A percentile compares a stretch with the other conserved stretches of the same genome.
Conservation (phyloP, 2,888 invertebrate genomes). For the Apotomis turbidana region DNA sequence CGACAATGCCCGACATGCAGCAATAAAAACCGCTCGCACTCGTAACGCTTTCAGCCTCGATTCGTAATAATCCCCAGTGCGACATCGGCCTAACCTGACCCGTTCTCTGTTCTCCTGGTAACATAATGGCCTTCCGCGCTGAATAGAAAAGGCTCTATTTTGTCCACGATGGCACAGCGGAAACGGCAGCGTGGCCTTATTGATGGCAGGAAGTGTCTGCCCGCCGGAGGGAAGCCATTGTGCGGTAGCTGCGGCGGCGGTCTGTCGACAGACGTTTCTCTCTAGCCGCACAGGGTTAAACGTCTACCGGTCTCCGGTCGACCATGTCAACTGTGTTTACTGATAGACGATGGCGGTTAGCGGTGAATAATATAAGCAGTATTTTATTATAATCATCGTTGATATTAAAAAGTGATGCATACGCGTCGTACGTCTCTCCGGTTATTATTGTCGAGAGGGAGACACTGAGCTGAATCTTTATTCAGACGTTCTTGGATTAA, state of each 20-base stretch:
- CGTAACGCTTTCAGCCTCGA: slow-evolving; percentile 6
- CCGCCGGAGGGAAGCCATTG: slow-evolving; percentile 47
- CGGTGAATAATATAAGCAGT: too few relatives aligned
- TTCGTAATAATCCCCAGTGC: slow-evolving; percentile 13
- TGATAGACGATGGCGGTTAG: neutral
- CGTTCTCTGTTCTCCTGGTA: slow-evolving; percentile 33
- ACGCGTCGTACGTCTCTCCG: too few relatives aligned
- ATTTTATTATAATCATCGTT: neutral
- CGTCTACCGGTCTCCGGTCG: neutral
- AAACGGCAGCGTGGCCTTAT: slow-evolving; percentile 44
- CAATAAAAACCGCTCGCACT: slow-evolving; percentile 8
- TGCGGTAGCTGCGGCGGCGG: slow-evolving; percentile 47
- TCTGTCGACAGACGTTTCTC: slow-evolving; percentile 35
- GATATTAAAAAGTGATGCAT: neutral
- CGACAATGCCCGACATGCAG: neutral
- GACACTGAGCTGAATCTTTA: too few relatives aligned
- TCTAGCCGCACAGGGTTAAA: slow-evolving; percentile 12
- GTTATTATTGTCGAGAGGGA: too few relatives aligned
- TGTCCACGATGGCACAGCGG: slow-evolving; percentile 39
- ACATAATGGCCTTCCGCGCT: slow-evolving; percentile 40
- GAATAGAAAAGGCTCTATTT: slow-evolving; percentile 42
- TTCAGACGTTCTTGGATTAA: too few relatives aligned
- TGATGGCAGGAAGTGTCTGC: slow-evolving; percentile 54
- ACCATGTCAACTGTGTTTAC: neutral
- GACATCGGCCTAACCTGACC: slow-evolving; percentile 20